These are phyloP conservation scores for Saguinus midas DNA, from an alignment of 2,113 vertebrate genomes.

Conservation along the genomic window DNA sequence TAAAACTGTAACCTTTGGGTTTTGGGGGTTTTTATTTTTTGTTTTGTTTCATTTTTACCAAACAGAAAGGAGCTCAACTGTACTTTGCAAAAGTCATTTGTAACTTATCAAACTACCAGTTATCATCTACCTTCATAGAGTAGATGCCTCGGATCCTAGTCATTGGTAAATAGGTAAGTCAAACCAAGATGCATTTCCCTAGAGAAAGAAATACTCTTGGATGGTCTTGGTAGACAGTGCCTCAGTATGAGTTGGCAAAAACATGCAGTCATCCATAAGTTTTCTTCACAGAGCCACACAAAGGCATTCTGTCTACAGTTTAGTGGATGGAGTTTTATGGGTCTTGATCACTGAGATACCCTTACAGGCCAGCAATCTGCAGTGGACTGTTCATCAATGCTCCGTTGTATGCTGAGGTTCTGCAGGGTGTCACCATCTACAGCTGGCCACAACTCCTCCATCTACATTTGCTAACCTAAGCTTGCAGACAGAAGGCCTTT, in stretches of 20 bases:
- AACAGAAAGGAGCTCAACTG: conserved; percentile 17
- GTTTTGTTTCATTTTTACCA: neutral
- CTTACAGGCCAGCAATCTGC: neutral
- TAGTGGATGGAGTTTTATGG: neutral
- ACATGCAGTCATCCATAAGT: neutral
- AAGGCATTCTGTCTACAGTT: neutral
- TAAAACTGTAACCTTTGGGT: neutral
- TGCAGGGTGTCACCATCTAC: neutral
- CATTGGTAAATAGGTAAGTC: neutral
- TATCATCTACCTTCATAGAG: neutral
- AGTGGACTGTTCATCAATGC: neutral
- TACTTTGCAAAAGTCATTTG: neutral
- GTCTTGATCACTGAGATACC: neutral
- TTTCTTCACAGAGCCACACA: neutral
- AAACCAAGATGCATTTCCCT: neutral
- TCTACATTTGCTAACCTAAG: neutral
- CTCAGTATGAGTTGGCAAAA: neutral
- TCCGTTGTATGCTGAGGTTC: neutral
- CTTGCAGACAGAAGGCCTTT: neutral
- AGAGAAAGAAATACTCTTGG: neutral
- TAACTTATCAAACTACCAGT: neutral
- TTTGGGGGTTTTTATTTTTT: no score
- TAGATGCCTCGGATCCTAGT: neutral
- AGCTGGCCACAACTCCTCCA: neutral
- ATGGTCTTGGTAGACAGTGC: neutral